phyloP scores from a whole-genome alignment of 2,888 invertebrate species.

The Lobophora halterata region DNA sequence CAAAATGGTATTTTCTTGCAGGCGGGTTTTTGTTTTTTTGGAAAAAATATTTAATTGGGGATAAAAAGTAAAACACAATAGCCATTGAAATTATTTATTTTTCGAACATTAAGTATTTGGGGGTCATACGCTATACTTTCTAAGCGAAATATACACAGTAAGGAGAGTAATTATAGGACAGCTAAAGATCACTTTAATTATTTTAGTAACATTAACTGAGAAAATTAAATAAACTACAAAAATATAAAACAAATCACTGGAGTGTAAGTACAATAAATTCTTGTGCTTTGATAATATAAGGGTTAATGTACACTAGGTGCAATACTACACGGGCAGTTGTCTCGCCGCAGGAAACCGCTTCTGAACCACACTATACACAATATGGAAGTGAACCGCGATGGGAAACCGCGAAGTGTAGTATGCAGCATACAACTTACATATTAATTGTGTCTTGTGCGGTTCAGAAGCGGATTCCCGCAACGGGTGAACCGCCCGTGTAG shows the following conservation, averaged over 20 bases:
- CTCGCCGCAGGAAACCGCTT: too few relatives aligned
- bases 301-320: neutral
- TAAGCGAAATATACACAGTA: slow-evolving; percentile 60
- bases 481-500: too few relatives aligned
- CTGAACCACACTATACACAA: too few relatives aligned
- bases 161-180: slow-evolving; percentile 38
- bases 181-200: slow-evolving; percentile 35
- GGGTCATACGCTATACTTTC: slow-evolving; percentile 45
- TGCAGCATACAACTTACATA: too few relatives aligned
- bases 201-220: slow-evolving; percentile 28
- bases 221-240: slow-evolving; percentile 28
- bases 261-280: slow-evolving; percentile 24
- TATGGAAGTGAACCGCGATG: too few relatives aligned
- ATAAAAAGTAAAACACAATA: neutral
- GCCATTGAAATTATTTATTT: slow-evolving; percentile 56
- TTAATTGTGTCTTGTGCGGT: too few relatives aligned
- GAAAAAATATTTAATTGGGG: too few relatives aligned
- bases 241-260: slow-evolving; percentile 14
- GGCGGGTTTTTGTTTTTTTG: too few relatives aligned
- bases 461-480: too few relatives aligned
- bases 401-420: too few relatives aligned
- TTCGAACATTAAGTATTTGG: slow-evolving; percentile 51
- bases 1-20: too few relatives aligned
- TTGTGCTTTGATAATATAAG: slow-evolving; percentile 19
- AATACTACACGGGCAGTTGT: too few relatives aligned